Evolutionary conservation across 2,113 vertebrate species (phyloP), one percentile per base, ranked within the genome.

Genomic region (Okapia johnstoni): DNA sequence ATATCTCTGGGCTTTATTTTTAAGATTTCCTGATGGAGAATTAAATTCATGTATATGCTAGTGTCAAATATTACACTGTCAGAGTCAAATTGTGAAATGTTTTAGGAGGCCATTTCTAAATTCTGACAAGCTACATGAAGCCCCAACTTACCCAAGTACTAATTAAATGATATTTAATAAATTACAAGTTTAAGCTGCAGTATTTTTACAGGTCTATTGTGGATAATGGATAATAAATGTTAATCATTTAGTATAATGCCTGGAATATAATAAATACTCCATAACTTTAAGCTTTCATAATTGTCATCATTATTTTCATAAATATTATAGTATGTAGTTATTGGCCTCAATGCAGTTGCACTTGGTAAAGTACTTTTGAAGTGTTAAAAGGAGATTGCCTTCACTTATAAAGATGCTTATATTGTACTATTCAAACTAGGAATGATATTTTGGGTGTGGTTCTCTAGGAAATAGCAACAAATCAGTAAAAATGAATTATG

Each of bases 231-330:
- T 61, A 94, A 96, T 87, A 80, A 79, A 79, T 57, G 17, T 46
- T 90, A 92, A 84, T n/a, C 36, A 92, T 79, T 90, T 70, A 93
- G 30, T 6, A 40, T 79, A 36, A 33, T 40, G 6, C 8, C 52
- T 87, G n/a, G 85, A 5, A 93, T 70, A 86, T 77, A 76, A 91
- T 57, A 95, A 95, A 52, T 6, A 89, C 11, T 84, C 7, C 21
- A 54, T 77, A 73, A 85, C 8, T 89, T 93, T 50, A 85, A 87
- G 9, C 8, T 93, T 94, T 80, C 15, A 54, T 80, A 94, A 90
- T 92, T 60, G 81, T 73, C 48, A 86, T 73, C 66, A 86, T 83
- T 13, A n/a, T 92, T 50, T 88, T 83, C 12, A 93, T 96, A 95
- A 85, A 81, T 83, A 94, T 84, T 73, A 30, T 7, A 58, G 26